phyloP scores from a whole-genome alignment of 1,140 invertebrate species.

The Drosophila rufa region DNA sequence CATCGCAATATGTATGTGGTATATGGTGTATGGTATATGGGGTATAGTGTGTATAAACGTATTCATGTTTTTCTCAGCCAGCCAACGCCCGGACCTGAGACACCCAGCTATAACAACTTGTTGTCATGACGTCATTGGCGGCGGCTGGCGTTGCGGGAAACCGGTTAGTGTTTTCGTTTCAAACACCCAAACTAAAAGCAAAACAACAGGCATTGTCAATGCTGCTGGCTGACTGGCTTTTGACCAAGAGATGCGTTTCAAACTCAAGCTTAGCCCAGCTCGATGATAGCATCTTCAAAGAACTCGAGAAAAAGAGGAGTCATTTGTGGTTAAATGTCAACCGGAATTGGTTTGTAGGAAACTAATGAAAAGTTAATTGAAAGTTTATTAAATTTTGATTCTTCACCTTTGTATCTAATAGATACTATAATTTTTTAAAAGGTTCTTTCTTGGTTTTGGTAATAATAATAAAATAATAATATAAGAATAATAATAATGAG shows the following conservation, averaged over 20 bases:
- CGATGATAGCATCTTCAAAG: slow-evolving; percentile 12
- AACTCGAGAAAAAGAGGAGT: background rate
- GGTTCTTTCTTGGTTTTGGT: too few species aligned
- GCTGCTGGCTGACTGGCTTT: slow-evolving; percentile 23
- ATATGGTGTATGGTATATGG: background rate
- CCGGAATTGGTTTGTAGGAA: background rate
- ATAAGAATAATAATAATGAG: too few species aligned
- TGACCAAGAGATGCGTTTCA: slow-evolving; percentile 41
- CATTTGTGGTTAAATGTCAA: slow-evolving; percentile 25
- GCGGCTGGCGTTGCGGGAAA: slow-evolving; percentile 44
- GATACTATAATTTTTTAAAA: too few species aligned
- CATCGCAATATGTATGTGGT: slow-evolving; percentile 10
- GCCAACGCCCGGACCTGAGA: slow-evolving; percentile 62
- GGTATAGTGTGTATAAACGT: slow-evolving; percentile 7
- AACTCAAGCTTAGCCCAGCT: background rate
- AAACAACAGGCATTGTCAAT: slow-evolving; percentile 35
- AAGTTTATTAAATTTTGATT: background rate
- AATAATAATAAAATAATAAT: too few species aligned
- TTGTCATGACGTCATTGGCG: slow-evolving; percentile 74
- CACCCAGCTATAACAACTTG: slow-evolving; percentile 53
- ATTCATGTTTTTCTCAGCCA: slow-evolving; percentile 25
- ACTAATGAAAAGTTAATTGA: background rate
- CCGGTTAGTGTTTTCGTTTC: slow-evolving; percentile 61
- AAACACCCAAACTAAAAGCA: slow-evolving; percentile 35
- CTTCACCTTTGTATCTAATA: too few species aligned